Conservation (phyloP, 1,140 invertebrate genomes). For the Diprion similis region DNA sequence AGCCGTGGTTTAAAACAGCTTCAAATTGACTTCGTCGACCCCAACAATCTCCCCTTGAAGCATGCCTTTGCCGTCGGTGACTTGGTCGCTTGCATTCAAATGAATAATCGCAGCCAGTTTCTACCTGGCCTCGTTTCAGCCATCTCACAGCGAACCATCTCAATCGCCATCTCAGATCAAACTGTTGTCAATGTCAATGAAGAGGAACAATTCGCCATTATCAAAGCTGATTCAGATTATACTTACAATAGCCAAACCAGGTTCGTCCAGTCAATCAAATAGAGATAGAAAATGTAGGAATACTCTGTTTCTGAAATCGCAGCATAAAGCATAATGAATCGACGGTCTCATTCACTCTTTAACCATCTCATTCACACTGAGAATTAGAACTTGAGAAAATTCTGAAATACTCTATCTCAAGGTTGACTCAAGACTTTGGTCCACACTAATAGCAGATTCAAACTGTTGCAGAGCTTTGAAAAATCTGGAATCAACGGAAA, state of each 20-base stretch:
- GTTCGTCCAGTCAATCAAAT: conserved; percentile 18
- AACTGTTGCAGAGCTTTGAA: conserved; percentile 36
- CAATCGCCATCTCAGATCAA: conserved; percentile 33
- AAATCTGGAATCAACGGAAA: conserved; percentile 36
- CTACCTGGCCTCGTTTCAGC: conserved; percentile 35
- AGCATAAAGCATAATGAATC: background rate
- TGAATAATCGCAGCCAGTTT: conserved; percentile 31
- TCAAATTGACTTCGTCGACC: conserved; percentile 36
- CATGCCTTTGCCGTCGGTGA: conserved; percentile 36
- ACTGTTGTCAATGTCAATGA: conserved; percentile 35
- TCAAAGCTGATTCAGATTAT: conserved; percentile 44
- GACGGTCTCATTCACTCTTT: background rate
- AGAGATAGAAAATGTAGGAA: too few relatives aligned
- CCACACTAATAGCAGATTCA: background rate
- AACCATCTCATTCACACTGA: background rate
- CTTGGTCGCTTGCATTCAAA: conserved; percentile 37
- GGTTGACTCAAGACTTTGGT: too few relatives aligned
- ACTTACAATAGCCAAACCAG: conserved; percentile 41
- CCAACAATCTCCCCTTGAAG: conserved; percentile 33
- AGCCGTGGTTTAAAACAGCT: conserved; percentile 33
- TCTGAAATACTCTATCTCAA: too few relatives aligned
- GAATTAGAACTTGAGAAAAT: too few relatives aligned
- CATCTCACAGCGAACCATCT: conserved; percentile 32
- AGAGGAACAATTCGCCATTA: conserved; percentile 35
- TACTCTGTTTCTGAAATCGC: background rate